These are phyloP conservation scores for Drepana falcataria DNA, from an alignment of 2,888 invertebrate species.

Conservation along the genomic window DNA sequence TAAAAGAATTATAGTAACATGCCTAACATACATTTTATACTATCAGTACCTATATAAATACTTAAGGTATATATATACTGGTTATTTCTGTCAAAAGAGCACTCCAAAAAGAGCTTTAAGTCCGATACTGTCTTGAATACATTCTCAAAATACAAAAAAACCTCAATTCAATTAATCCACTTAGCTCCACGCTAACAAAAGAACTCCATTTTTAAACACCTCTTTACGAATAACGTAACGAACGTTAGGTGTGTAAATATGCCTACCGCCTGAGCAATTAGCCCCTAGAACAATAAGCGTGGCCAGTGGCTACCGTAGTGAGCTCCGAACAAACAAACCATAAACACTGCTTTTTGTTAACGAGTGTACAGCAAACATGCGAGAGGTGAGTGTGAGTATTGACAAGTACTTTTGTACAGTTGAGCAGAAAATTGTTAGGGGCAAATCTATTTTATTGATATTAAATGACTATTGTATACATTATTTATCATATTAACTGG, in stretches of 20 bases:
- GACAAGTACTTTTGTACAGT: background rate
- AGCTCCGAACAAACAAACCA: conserved; percentile 1
- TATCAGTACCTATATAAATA: too few relatives aligned
- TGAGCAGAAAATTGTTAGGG: background rate
- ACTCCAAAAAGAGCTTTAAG: too few relatives aligned
- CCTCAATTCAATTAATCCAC: background rate
- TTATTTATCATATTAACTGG: too few relatives aligned
- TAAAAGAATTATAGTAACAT: too few relatives aligned
- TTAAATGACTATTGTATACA: too few relatives aligned
- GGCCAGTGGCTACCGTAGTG: too few relatives aligned
- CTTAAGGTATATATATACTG: too few relatives aligned
- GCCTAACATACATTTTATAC: too few relatives aligned
- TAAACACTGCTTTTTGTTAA: conserved; percentile 3
- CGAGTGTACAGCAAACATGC: conserved; percentile 8
- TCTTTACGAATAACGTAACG: background rate
- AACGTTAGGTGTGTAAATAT: background rate
- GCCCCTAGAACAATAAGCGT: background rate
- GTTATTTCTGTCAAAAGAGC: too few relatives aligned
- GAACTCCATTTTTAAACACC: background rate
- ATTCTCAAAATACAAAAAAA: background rate
- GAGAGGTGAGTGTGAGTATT: conserved; percentile 1
- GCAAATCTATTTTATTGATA: too few relatives aligned
- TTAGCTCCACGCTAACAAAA: background rate
- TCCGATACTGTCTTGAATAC: too few relatives aligned
- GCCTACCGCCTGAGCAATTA: background rate